Evolutionary conservation across 2,888 invertebrate species (phyloP), one percentile per base, ranked within the genome.

Genomic region (Drosophila diplacantha): DNA sequence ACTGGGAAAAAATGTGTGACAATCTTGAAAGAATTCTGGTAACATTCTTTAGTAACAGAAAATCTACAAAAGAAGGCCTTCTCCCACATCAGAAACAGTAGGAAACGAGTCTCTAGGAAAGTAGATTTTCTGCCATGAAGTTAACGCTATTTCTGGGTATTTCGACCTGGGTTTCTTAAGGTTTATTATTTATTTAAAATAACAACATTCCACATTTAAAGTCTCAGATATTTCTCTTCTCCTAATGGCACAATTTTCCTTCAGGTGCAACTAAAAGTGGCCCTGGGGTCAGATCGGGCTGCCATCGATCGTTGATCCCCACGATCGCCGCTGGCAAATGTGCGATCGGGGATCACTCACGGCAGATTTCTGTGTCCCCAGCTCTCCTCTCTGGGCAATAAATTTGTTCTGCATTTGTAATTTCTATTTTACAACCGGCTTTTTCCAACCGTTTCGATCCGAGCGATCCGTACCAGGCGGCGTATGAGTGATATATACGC

Each of bases 271-370:
- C 2, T 11, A 58, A 52, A 58, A 31, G 31, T 59, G 60, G 44
- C 58, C 58, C 44, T 59, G 59, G 44, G 58, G 58, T 59, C 58
- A 59, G 44, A 38, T 31, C 44, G 24, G 44, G 7, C 34, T 37
- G 8, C 43, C 44, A 59, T 58, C 12, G 24, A 44, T 44, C 31
- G 22, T 11, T 29, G 44, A 59, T 59, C 59, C 37, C 31, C 12
- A 18, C 59, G 44, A 64, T 62, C 37, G 64, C 65, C 38, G 43
- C 20, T 59, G 58, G 58, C 72, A 76, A 80, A 82, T 80, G 72
- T 71, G 72, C 81, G 75, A 80, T 74, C 70, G 70, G 77, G 83
- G 77, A 82, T 82, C 80, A 67, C 55, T 72, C 67, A 60, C 53
- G 43, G 69, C 61, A 58, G 65, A 73, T 71, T 68, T 38, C 44